Conservation (phyloP, 2,797 vertebrate species). For the Rhodeus uyekii region DNA sequence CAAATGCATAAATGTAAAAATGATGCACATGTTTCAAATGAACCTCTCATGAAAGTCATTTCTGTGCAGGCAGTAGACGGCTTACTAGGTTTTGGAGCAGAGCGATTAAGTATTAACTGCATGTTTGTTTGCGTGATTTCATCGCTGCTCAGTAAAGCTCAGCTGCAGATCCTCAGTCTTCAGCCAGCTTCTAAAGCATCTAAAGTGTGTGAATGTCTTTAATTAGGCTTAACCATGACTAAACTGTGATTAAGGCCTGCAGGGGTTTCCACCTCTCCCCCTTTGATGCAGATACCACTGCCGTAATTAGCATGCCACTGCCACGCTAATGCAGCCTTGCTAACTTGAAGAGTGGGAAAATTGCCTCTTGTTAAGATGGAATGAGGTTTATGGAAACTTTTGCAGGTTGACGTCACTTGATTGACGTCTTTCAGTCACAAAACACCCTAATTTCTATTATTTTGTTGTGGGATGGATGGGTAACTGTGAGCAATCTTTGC, state of each 20-base stretch:
- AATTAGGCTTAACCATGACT: conserved; percentile 82
- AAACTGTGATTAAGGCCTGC: conserved; percentile 82
- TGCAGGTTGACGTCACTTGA: conserved; percentile 52
- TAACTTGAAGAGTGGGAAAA: conserved; percentile 65
- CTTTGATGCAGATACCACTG: conserved; percentile 77
- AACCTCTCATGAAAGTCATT: neutral
- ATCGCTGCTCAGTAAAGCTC: neutral
- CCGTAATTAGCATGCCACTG: conserved; percentile 71
- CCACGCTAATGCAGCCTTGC: conserved; percentile 62
- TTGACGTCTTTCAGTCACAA: conserved; percentile 40
- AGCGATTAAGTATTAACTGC: neutral
- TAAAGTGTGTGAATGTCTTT: conserved; percentile 72
- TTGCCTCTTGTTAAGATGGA: conserved; percentile 53
- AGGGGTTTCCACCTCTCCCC: conserved; percentile 63
- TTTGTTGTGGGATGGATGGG: conserved; percentile 17
- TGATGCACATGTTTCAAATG: neutral
- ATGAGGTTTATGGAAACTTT: conserved; percentile 53
- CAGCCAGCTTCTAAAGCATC: conserved; percentile 14
- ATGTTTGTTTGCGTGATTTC: neutral
- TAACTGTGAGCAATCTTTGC: neutral
- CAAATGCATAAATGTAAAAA: too few relatives aligned
- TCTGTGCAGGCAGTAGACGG: neutral
- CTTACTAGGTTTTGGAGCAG: neutral
- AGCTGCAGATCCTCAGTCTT: conserved; percentile 13
- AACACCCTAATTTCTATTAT: conserved; percentile 31